Percentiles rank a stretch among this genome's conserved stretches.
phyloP scores from a whole-genome alignment of 2,113 vertebrate species.

The Cyphomyrus discorhynchus region DNA sequence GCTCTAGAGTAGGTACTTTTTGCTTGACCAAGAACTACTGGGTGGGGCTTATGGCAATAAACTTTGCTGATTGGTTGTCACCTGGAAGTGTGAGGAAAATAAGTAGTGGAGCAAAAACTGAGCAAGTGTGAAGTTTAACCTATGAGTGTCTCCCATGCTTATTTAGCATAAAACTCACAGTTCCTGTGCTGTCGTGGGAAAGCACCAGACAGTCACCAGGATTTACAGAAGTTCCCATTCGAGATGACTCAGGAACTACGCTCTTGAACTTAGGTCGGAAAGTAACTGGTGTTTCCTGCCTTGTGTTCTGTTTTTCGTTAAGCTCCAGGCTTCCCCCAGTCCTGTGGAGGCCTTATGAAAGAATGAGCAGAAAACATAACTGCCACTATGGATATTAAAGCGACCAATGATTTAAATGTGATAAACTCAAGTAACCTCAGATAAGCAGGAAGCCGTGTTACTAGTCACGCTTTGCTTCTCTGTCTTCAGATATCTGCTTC shows the following conservation, averaged over 20 bases:
- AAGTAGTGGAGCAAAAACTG: neutral
- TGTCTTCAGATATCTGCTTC: neutral
- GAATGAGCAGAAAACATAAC: neutral
- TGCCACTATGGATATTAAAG: neutral
- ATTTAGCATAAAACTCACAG: neutral
- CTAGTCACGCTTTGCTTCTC: neutral
- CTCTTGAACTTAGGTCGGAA: neutral
- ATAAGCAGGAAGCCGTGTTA: neutral
- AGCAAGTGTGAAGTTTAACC: neutral
- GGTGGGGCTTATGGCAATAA: neutral
- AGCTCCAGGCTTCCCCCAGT: neutral
- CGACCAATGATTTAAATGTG: neutral
- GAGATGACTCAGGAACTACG: neutral
- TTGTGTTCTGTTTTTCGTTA: neutral
- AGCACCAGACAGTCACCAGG: neutral
- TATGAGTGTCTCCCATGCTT: neutral
- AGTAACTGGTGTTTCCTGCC: neutral
- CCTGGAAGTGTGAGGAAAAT: neutral
- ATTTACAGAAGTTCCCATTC: neutral
- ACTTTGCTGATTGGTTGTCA: neutral
- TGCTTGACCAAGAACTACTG: neutral
- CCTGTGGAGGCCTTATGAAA: neutral
- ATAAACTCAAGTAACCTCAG: neutral
- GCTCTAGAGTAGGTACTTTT: neutral
- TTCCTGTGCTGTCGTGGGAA: neutral